Conservation (phyloP, 1,140 invertebrate species). For the Melitaea cinxia region DNA sequence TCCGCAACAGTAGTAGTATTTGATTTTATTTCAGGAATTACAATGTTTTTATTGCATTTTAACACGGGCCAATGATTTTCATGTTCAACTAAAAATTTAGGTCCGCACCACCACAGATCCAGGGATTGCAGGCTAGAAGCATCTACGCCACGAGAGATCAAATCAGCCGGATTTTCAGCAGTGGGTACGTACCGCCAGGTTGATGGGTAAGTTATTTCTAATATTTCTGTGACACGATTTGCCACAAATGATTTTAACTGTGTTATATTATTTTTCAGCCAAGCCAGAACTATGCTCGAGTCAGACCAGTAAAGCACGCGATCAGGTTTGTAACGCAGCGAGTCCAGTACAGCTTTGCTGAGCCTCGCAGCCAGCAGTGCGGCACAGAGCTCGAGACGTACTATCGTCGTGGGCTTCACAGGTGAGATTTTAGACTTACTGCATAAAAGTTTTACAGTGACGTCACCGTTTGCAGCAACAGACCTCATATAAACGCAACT, state of each 20-base stretch:
- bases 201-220: neutral
- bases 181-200: neutral
- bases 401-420: conserved; percentile 32
- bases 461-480: neutral
- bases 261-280: conserved; percentile 25
- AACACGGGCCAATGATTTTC: no score
- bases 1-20: no score
- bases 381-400: conserved; percentile 1
- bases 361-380: neutral
- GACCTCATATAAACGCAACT: neutral
- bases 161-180: no score
- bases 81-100: no score
- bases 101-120: no score
- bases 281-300: conserved; percentile 26
- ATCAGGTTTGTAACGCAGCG: neutral
- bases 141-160: no score
- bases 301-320: conserved; percentile 20
- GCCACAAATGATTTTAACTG: conserved; percentile 30
- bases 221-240: neutral
- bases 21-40: no score
- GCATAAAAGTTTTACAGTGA: neutral
- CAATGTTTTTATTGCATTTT: no score
- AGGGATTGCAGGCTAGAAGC: no score
- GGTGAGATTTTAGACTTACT: conserved; percentile 42
- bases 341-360: neutral